phyloP scores from a whole-genome alignment of 2,113 vertebrate species.

The Thermophis baileyi region DNA sequence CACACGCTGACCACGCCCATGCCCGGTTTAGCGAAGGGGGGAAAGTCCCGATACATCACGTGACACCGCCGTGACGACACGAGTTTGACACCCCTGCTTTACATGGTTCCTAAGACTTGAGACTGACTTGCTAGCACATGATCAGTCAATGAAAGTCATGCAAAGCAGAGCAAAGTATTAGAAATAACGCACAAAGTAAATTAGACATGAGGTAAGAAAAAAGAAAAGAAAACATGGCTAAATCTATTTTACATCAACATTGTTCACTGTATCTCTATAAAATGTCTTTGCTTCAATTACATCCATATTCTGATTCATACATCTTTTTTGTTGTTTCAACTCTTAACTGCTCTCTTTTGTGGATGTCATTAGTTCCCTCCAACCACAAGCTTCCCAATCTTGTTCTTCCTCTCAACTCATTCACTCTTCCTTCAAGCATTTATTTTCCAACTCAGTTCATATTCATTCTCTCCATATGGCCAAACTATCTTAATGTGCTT shows the following conservation, averaged over 20 bases:
- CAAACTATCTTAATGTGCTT: not conserved
- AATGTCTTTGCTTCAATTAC: not conserved
- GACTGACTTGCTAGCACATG: not conserved
- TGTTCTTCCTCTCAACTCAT: not conserved
- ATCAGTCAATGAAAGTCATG: not conserved
- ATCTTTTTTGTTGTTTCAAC: not conserved
- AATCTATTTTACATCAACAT: not conserved
- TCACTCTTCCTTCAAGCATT: not conserved
- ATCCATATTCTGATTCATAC: not conserved
- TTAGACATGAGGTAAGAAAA: not conserved
- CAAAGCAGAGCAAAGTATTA: not conserved
- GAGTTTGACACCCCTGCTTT: not conserved
- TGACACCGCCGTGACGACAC: too few species aligned
- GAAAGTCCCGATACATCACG: too few species aligned
- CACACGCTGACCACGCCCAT: too few species aligned
- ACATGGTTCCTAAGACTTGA: not conserved
- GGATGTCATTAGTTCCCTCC: not conserved
- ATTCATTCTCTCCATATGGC: not conserved
- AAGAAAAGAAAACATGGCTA: not conserved
- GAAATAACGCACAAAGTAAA: not conserved
- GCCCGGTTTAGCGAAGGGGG: too few species aligned
- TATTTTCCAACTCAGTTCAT: not conserved
- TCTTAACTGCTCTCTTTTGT: not conserved
- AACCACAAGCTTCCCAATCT: not conserved
- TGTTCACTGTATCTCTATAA: not conserved